Base-by-base conservation (phyloP, 2,113 vertebrate genomes). In the Heloderma charlesbogerti region DNA sequence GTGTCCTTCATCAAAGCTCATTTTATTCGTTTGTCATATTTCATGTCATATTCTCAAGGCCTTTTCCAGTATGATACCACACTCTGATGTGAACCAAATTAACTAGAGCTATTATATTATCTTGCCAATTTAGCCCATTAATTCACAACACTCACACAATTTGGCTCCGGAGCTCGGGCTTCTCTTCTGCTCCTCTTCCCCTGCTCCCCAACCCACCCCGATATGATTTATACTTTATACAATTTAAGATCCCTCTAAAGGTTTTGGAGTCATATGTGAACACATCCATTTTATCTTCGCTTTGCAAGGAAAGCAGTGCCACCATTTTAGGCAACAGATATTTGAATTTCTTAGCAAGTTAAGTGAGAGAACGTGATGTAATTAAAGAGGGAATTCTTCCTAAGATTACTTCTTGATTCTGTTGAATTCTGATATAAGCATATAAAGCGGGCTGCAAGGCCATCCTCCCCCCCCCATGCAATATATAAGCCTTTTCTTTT, bases 41-140 rank as follows among this genome's bases (percentile, higher is more conserved):
- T 90, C 72, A 84, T 84, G 81, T 78, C 34, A 71, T 69, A 31
- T 78, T 79, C 45, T 69, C 82, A 86, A 78, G 72, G 57, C 74
- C 27, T 66, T 63, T 48, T 79, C 45, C 34, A 86, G 43, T 15
- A 40, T 6, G 71, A 90, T 63, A 84, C 40, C 29, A 40, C 40
- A 4, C 43, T 63, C 81, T 66, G 40, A 67, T 90, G 82, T 78
- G 74, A 90, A 78, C 29, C 31, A 85, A 90, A 69, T 90, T 85
- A 90, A 45, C 40, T 77, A 66, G 75, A 89, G 51, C 54, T 90
- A 63, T 84, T 83, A 43, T 83, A 77, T 84, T 84, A 77, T 66
- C 69, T 84, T 66, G 29, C 31, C n/a, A 85, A 51, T 90, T 84
- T 77, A 77, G 71, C 40, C 69, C 18, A 87, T 89, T 84, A 89